Evolutionary conservation across 2,113 vertebrate species (phyloP).

Genomic region (Phrynosoma blainvillii): DNA sequence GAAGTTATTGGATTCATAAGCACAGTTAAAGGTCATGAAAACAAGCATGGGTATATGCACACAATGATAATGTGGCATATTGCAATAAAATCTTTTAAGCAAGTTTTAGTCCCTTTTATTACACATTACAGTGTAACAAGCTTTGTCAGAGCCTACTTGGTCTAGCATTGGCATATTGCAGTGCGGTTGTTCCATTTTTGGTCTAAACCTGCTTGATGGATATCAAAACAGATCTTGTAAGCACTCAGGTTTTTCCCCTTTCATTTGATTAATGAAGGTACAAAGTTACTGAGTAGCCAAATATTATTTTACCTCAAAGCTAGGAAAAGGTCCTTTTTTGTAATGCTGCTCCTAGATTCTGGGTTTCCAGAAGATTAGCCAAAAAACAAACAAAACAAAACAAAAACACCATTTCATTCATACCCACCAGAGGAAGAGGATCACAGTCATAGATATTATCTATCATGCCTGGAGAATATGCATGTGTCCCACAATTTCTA

Average conservation of each 20-base stretch:
- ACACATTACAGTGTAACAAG: neutral
- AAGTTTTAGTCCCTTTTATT: neutral
- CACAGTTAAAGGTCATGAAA: constrained; percentile 63
- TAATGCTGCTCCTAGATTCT: neutral
- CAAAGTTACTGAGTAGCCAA: neutral
- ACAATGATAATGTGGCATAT: constrained; percentile 39
- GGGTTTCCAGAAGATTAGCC: neutral
- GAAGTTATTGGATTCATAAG: constrained; percentile 60
- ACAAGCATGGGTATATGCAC: constrained; percentile 34
- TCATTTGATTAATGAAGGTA: too few species aligned
- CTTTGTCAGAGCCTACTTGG: neutral
- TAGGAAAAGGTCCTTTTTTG: neutral
- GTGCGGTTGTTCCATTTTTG: neutral
- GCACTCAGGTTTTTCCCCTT: too few species aligned
- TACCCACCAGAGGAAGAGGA: too few species aligned
- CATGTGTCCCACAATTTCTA: too few species aligned
- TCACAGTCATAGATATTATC: too few species aligned
- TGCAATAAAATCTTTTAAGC: neutral
- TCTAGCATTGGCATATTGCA: neutral
- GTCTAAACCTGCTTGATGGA: neutral
- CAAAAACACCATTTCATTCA: neutral
- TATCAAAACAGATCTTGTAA: neutral
- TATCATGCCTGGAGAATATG: too few species aligned
- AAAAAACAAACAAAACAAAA: neutral
- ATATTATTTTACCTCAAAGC: neutral